Conservation (phyloP, 2,797 vertebrate genomes). For the Halcyon smyrnensis region DNA sequence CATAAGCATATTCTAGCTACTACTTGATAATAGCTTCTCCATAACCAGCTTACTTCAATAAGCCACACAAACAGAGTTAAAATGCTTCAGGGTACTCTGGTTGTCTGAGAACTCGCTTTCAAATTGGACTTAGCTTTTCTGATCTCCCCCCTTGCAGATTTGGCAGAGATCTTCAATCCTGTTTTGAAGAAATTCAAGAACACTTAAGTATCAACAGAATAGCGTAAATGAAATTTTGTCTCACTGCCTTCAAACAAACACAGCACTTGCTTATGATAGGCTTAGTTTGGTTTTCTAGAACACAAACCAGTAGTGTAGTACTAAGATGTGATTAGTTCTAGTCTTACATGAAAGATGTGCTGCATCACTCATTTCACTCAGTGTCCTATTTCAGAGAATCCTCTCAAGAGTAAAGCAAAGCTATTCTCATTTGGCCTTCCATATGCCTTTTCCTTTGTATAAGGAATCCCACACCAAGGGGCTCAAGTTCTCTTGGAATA, state of each 20-base stretch:
- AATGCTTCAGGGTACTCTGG: neutral
- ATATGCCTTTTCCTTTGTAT: neutral
- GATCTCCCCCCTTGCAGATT: neutral
- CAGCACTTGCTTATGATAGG: neutral
- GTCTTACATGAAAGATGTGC: neutral
- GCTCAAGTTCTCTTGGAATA: neutral
- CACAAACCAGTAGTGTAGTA: neutral
- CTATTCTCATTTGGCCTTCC: neutral
- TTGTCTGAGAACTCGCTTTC: neutral
- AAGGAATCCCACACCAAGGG: neutral
- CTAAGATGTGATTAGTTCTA: neutral
- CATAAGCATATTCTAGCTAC: neutral
- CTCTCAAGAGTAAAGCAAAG: neutral
- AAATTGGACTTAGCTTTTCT: neutral
- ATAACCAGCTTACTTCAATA: no score
- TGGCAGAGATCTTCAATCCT: neutral
- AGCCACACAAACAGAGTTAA: neutral
- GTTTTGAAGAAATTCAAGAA: neutral
- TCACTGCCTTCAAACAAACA: neutral
- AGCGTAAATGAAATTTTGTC: neutral
- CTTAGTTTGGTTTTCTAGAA: neutral
- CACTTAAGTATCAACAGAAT: neutral
- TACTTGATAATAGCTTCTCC: neutral
- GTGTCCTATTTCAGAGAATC: neutral
- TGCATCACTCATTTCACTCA: neutral